Evolutionary conservation across 1,140 invertebrate genomes (phyloP), one percentile per base, ranked within the genome.

Genomic region (Eueides isabella): DNA sequence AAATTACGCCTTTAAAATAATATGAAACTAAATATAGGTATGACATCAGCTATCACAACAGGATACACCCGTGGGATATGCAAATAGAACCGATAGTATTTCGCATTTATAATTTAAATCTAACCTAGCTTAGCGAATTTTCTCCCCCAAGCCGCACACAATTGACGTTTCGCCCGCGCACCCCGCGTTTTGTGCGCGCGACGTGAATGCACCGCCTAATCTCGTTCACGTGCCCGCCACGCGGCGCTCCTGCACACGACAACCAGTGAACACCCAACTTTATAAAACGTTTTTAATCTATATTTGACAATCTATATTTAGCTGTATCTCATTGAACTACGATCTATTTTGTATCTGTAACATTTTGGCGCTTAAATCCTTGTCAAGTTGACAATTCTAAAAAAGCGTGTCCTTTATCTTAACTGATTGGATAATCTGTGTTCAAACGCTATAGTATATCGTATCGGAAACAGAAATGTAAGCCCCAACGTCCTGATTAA

Each of bases 341-440:
- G 79, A 30, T 44, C 79, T 71, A 84, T 76, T 83, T 65, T 87
- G 6, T n/a, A 77, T 72, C 48, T 79, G 67, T 75, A 69, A 82
- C 78, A 76, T 74, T 83, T 86, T 84, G 87, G 80, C 84, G 83
- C 63, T 80, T 86, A 85, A 70, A 30, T 19, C 81, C 0, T 76
- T 78, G 63, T 48, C 31, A 76, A 82, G 74, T 79, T 62, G 72
- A 62, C 69, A 14, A 23, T 26, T 61, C 48, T 78, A 84, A 92
- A 92, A 92, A 93, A 92, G 88, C 88, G 87, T 90, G 88, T 88
- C 88, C 87, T 90, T 92, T 93, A 93, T 91, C 90, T 90, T 92
- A 92, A 92, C 91, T 92, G 91, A 93, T 93, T 93, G 90, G 91
- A 90, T 93, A 93, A 93, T 93, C 91, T 93, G 87, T 90, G 80